Percentiles rank a stretch among this genome's conserved stretches.
phyloP scores from a whole-genome alignment of 2,113 vertebrate genomes.

The Dasyornis broadbenti region DNA sequence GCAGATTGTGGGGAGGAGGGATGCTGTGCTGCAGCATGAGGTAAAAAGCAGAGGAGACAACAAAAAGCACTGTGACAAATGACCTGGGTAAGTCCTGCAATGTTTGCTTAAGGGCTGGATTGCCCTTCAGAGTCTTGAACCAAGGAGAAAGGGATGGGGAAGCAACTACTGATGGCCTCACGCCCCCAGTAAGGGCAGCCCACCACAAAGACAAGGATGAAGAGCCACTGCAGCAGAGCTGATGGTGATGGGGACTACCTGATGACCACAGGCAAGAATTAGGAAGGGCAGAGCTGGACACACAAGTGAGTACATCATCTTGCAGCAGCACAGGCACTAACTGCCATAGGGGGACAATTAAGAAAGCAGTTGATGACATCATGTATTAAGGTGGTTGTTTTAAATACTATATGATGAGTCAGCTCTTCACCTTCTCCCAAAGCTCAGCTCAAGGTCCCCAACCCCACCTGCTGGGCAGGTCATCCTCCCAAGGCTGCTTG shows the following conservation, averaged over 20 bases:
- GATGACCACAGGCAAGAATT: neutral
- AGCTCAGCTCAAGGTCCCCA: neutral
- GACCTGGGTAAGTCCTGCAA: neutral
- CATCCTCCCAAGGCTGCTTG: neutral
- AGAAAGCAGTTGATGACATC: neutral
- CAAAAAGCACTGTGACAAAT: neutral
- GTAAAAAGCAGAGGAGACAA: neutral
- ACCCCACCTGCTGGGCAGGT: neutral
- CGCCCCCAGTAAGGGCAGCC: neutral
- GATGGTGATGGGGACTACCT: neutral
- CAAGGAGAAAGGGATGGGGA: neutral
- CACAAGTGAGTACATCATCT: fast-evolving
- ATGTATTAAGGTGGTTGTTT: fast-evolving
- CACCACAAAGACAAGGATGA: neutral
- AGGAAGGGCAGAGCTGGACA: neutral
- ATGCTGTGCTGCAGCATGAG: neutral
- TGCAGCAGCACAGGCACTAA: fast-evolving
- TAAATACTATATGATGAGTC: neutral
- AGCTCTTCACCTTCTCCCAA: neutral
- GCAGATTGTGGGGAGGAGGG: neutral
- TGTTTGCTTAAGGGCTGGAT: neutral
- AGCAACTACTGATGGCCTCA: neutral
- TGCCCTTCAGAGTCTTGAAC: neutral
- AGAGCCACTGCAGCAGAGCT: neutral
- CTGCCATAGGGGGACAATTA: fast-evolving